Evolutionary conservation across 1,140 invertebrate species (phyloP), one percentile per base, ranked within the genome.

Genomic region (Drosophila orena): DNA sequence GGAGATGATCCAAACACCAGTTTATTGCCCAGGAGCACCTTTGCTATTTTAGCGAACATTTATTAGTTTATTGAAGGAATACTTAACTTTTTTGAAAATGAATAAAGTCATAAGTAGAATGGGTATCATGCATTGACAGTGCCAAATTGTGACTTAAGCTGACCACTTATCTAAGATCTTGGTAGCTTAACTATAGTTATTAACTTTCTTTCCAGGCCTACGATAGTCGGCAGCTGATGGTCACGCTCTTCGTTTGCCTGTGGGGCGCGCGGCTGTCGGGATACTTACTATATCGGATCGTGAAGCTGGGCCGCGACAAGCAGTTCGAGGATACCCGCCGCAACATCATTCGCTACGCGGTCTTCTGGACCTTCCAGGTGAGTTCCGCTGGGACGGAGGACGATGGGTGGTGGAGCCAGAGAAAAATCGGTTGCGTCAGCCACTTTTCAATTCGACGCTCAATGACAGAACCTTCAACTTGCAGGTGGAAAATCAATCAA

Each of bases 321-420:
- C 94, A 97, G 79, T 98, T 98, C 91, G 97, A 98, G 86, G 97
- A 98, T 93, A 96, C 96, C 65, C 94, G 96, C 64, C 96, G 96
- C 69, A 98, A 97, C 85, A 95, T 96, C 5, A 95, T 98, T 30
- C 94, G 96, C 74, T 98, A 97, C 92, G 97, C 96, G 22, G 95
- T 97, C 1, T 98, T 98, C 92, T 98, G 97, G 95, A 97, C 96
- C 0, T 98, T 98, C 93, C 97, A 97, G 94, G 96, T 97, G 93
- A 90, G 81, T 77, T 50, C 27, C 2, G 11, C 20, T n/a, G 7
- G 3, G 20, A 11, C 17, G 2, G 3, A 17, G 20, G 8, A 4
- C 3, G 43, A 34, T 3, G 1, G 30, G 14, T 22, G 24, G 15
- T n/a, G n/a, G n/a, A n/a, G 22, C 14, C 37, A 34, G 10, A 12